Evolutionary conservation across 2,113 vertebrate species (phyloP), one percentile per base, ranked within the genome.

Genomic region (Carassius gibelio): DNA sequence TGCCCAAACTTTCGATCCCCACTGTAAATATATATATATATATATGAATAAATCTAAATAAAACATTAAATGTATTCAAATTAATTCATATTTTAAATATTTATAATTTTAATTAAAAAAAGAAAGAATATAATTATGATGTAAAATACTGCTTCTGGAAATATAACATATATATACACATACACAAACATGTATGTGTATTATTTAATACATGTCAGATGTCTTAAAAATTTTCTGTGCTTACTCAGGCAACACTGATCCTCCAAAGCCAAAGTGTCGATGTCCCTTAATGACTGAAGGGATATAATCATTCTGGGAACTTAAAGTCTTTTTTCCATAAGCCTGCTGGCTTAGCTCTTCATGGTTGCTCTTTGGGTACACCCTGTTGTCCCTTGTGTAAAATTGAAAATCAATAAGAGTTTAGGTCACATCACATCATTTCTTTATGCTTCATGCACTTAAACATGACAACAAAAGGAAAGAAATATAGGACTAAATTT

Each of bases 261-360:
- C 91, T 86, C 89, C 91, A 85, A 88, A 92, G 6, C 88, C 81
- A 34, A 91, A 92, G 88, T 86, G 91, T 17, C 84, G 55, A 81
- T 93, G 92, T 84, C 90, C 88, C 85, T 91, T 94, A 87, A 92
- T 59, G 90, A 90, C 89, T 82, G 86, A 19, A 2, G 17, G 75
- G 42, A 79, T 21, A 42, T 57, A 14, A 79, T 77, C 86, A 26
- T 59, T 38, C 26, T 79, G 79, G 36, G 84, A 76, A 48, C 71
- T 72, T 5, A 48, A 61, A 86, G 88, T 83, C 90, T 90, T 93
- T 80, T 75, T 79, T 75, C 42, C 81, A 57, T 23, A 84, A 66
- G 52, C 72, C 55, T 69, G 50, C 36, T 82, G 34, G 81, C 30
- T 86, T 85, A 62, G 77, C 36, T 79, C 30, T 14, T 61, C 55